These are phyloP conservation scores for Ophraella communa DNA, from an alignment of 2,888 invertebrate genomes.

Conservation along the genomic window DNA sequence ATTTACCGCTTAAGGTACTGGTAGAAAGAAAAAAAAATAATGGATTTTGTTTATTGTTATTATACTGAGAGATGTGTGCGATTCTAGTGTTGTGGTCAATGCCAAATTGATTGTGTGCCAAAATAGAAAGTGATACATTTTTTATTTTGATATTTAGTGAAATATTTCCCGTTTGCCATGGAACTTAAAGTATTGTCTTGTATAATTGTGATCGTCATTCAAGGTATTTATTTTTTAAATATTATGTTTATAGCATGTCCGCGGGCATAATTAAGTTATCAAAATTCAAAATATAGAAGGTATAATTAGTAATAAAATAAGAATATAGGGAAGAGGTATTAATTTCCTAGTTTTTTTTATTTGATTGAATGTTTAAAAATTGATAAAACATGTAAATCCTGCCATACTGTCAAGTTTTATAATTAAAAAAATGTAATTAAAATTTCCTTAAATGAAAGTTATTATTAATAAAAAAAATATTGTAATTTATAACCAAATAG, in stretches of 20 bases:
- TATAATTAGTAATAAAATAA: too few species aligned
- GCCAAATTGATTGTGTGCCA: slow-evolving; percentile 46
- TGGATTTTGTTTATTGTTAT: neutral
- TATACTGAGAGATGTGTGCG: slow-evolving; percentile 13
- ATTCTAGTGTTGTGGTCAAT: slow-evolving; percentile 28
- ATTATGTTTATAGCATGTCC: neutral
- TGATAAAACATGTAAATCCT: too few species aligned
- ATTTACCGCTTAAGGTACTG: neutral
- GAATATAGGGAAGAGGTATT: too few species aligned
- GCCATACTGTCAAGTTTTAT: too few species aligned
- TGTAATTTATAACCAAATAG: too few species aligned
- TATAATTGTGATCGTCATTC: slow-evolving; percentile 27
- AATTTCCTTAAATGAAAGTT: too few species aligned
- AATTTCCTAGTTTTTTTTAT: too few species aligned
- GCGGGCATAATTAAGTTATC: too few species aligned
- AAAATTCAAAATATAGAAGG: too few species aligned
- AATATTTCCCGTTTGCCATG: slow-evolving; percentile 16
- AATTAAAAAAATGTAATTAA: too few species aligned
- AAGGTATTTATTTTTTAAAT: slow-evolving; percentile 18
- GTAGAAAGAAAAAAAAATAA: neutral
- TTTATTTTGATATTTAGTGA: neutral
- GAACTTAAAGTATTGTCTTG: slow-evolving; percentile 31
- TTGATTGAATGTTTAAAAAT: too few species aligned
- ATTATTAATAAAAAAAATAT: too few species aligned
- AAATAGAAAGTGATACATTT: slow-evolving; percentile 25